phyloP scores from a whole-genome alignment of 2,797 vertebrate genomes.

The Agapornis canus region DNA sequence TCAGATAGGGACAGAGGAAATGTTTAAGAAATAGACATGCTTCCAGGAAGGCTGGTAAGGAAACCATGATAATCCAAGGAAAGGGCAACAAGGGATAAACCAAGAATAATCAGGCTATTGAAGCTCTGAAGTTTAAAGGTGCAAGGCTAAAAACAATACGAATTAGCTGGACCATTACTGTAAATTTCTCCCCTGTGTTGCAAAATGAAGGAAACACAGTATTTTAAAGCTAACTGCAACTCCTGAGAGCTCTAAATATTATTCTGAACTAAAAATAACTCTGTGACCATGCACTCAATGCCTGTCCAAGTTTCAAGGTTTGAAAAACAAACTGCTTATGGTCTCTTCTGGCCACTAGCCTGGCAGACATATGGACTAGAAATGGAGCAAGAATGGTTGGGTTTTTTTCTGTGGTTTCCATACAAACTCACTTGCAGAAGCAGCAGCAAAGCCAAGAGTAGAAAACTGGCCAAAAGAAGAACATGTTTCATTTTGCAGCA shows the following conservation, averaged over 20 bases:
- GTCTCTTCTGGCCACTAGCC: conserved; percentile 1
- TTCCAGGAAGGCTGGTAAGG: not conserved
- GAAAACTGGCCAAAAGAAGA: conserved; percentile 9
- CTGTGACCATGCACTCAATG: not conserved
- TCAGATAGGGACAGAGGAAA: not conserved
- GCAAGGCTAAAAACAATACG: not conserved
- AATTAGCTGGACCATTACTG: not conserved
- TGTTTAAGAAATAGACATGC: not conserved
- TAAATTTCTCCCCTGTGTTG: not conserved
- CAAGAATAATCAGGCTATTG: not conserved
- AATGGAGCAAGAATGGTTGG: not conserved
- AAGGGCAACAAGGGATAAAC: not conserved
- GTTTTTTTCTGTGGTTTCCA: not conserved
- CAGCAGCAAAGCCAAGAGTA: conserved; percentile 11
- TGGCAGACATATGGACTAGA: conserved; percentile 10
- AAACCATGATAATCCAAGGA: not conserved
- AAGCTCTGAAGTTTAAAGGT: not conserved
- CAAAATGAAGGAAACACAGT: not conserved
- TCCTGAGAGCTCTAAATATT: not conserved
- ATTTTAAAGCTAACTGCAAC: not conserved
- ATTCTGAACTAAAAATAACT: not conserved
- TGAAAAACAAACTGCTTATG: conserved; percentile 6
- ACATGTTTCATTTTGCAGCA: not conserved
- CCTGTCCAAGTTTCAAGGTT: not conserved
- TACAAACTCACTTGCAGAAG: not conserved